Base-by-base conservation (phyloP, 2,797 vertebrate species). In the Girardinus metallicus region DNA sequence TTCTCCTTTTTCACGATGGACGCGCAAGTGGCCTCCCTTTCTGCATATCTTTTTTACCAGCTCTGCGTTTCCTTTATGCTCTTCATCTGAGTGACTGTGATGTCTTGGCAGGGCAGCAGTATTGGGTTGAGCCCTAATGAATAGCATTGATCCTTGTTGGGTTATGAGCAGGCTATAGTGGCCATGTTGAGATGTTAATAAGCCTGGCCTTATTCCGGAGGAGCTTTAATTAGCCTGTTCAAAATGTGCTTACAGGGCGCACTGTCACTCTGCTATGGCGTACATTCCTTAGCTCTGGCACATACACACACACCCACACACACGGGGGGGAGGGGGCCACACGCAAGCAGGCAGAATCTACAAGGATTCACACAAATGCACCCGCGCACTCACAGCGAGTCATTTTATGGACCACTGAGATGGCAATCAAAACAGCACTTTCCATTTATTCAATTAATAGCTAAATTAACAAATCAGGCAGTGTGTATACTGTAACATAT, bases 191-290 rank as follows among this genome's bases (percentile, higher is more conserved):
- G 91, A 95, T 89, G 89, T 95, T 96, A 96, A 96, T 95, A 95
- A 95, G 95, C 85, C 85, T 83, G 86, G 89, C 90, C 86, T 93
- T 95, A 95, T 95, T 94, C 94, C 75, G 89, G 89, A 91, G 88
- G 90, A 92, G 92, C 93, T 95, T 95, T 96, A 96, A 96, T 96
- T 96, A 96, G 94, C 93, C 92, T 88, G 88, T 89, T 91, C 94
- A 89, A 96, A 96, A 96, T 95, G 94, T 96, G 95, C 95, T 96
- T 96, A 96, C 95, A 43, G 91, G 77, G 94, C 93, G 76, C 78
- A 79, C 90, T 95, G 94, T 94, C 94, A 94, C 90, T 94, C 87
- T 84, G 88, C 81, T 86, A 88, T 93, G 81, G 79, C 86, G 85
- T 93, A 93, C 89, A 89, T 70, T 86, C 70, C 85, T 87, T 80